These are phyloP conservation scores for Ceriagrion tenellum DNA, from an alignment of 2,888 invertebrate genomes.

Conservation along the genomic window DNA sequence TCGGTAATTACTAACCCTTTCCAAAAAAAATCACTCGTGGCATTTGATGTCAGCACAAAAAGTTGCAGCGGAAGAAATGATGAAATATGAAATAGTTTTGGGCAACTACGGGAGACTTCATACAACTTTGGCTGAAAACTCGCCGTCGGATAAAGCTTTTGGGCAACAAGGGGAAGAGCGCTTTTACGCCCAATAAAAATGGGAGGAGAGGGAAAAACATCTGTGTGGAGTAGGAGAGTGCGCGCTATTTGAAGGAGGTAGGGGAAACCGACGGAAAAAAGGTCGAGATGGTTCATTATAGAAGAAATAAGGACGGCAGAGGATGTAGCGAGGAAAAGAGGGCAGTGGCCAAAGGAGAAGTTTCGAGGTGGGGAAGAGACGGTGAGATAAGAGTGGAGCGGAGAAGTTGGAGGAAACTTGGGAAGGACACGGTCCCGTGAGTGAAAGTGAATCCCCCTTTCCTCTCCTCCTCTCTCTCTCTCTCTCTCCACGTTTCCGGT, in stretches of 20 bases:
- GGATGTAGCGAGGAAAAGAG: neutral
- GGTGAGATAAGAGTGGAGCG: neutral
- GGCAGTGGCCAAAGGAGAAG: neutral
- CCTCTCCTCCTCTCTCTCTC: neutral
- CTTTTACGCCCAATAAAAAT: neutral
- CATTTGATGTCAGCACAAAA: too few species aligned
- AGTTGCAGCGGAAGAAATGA: neutral
- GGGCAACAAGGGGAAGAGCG: neutral
- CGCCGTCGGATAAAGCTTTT: neutral
- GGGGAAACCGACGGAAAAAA: neutral
- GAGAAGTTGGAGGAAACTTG: neutral
- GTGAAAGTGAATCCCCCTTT: conserved; percentile 5
- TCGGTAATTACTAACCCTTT: too few species aligned
- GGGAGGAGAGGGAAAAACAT: neutral
- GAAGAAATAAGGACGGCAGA: neutral
- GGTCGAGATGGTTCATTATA: neutral
- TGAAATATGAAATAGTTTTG: neutral
- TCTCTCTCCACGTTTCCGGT: neutral
- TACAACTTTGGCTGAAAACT: neutral
- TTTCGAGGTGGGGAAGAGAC: neutral
- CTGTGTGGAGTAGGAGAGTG: too few species aligned
- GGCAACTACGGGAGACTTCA: neutral
- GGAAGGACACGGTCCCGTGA: neutral
- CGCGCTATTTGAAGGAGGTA: neutral
- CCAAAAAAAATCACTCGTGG: neutral